Base-by-base conservation (phyloP, 2,797 vertebrate genomes). In the Notolabrus celidotus region DNA sequence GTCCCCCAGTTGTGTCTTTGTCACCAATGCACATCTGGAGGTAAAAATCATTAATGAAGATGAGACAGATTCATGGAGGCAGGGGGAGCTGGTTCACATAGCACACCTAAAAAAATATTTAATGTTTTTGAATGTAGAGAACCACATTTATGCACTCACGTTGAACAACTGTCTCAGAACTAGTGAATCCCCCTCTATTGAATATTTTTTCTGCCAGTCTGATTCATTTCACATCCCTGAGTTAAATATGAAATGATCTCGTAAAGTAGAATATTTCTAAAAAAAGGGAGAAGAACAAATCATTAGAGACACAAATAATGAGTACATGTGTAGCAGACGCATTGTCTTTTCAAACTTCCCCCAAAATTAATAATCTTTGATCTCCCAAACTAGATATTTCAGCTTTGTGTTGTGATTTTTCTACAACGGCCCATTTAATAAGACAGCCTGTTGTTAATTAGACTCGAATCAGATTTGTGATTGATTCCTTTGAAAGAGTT, bases 401-500 rank as follows among this genome's bases (percentile, higher is more conserved):
- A 29, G 2, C 10, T 19, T 6, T 33, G 11, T 57, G 15, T 70
- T 55, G 19, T 23, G 11, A 4, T 11, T 34, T 20, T 23, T 15
- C 6, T 25, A 15, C 19, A 23, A 25, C 12, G 25, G 12, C 23
- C 23, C 7, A 10, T 31, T 51, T 31, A 31, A 41, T 16, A 10
- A 14, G 20, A 64, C 20, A 9, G 11, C 20, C 8, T 25, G 41
- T 8, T 45, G 20, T 34, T 59, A 46, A 33, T 17, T 20, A 3
- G 1, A 51, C n/a, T 47, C 8, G 67, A 53, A 39, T 59, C 11
- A 38, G 25, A 72, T 66, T 79, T 10, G 45, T 56, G 25, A 17
- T 14, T 29, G 15, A 54, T 49, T 80, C 17, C 53, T 46, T 77
- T 63, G 17, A 53, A 67, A 51, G 34, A 59, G 9, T 65, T 71